These are phyloP conservation scores for Theristicus caerulescens DNA, from an alignment of 2,113 vertebrate genomes.

Conservation along the genomic window DNA sequence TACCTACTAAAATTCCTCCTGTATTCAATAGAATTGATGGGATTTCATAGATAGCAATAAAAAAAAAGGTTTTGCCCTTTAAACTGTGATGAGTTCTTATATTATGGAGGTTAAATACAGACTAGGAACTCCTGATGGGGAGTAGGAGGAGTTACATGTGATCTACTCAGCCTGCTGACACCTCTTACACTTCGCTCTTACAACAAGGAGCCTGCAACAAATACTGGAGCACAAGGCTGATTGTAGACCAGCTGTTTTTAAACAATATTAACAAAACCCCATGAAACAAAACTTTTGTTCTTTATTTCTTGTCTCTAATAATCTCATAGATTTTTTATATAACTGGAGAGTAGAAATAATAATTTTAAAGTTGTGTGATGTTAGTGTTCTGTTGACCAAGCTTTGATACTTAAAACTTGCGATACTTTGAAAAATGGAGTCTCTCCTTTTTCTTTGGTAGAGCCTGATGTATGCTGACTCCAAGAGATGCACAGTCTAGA, in stretches of 20 bases:
- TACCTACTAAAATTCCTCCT: not conserved
- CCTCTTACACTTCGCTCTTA: not conserved
- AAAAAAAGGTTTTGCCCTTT: not conserved
- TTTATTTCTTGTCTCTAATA: not conserved
- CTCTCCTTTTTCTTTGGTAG: not conserved
- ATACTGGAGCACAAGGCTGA: not conserved
- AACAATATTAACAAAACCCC: not conserved
- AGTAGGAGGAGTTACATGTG: not conserved
- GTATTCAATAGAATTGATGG: not conserved
- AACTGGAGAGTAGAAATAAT: not conserved
- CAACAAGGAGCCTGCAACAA: not conserved
- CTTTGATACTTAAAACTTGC: not conserved
- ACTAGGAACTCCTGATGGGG: not conserved
- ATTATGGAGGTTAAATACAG: not conserved
- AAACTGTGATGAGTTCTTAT: not conserved
- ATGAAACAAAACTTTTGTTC: not conserved
- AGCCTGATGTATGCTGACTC: rapidly evolving
- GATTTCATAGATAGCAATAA: not conserved
- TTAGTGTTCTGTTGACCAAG: not conserved
- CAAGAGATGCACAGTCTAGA: not conserved
- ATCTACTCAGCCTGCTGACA: not conserved
- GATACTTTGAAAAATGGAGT: not conserved
- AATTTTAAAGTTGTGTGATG: not conserved
- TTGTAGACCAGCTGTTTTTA: not conserved
- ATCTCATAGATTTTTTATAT: not conserved